Conservation (phyloP, 2,888 invertebrate species). For the Caenorhabditis sp. region DNA sequence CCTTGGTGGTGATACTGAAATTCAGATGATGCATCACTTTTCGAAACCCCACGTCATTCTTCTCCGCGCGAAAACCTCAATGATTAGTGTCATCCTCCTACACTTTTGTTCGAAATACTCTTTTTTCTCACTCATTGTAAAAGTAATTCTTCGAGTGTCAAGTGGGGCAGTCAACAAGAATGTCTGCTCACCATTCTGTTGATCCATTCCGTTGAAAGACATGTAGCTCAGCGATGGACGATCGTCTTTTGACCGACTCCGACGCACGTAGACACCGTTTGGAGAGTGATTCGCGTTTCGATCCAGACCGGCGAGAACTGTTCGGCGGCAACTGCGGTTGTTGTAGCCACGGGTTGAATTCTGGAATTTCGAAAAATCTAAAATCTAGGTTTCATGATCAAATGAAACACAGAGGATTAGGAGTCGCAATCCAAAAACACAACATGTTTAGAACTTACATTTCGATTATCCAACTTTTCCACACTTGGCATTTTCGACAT, state of each 20-base stretch:
- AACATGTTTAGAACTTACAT: slow-evolving; percentile 14
- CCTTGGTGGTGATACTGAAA: slow-evolving; percentile 53
- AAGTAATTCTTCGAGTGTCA: slow-evolving; percentile 44
- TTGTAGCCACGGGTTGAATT: slow-evolving; percentile 56
- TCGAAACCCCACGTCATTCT: slow-evolving; percentile 17
- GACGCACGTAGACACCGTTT: slow-evolving; percentile 70
- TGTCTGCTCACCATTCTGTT: slow-evolving; percentile 55
- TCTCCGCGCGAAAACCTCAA: slow-evolving; percentile 31
- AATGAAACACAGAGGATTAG: too few species aligned
- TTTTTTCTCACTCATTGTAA: slow-evolving; percentile 23
- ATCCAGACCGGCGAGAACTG: slow-evolving; percentile 67
- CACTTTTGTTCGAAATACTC: slow-evolving; percentile 32
- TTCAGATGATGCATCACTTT: background rate
- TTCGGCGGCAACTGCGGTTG: slow-evolving; percentile 63
- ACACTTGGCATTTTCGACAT: slow-evolving; percentile 66
- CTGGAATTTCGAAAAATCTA: too few species aligned
- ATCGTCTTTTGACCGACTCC: slow-evolving; percentile 72
- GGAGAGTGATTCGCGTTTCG: slow-evolving; percentile 65
- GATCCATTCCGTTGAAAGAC: slow-evolving; percentile 55
- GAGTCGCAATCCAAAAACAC: too few species aligned
- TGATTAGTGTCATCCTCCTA: slow-evolving; percentile 42
- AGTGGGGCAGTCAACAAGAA: slow-evolving; percentile 48
- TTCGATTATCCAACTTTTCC: slow-evolving; percentile 62
- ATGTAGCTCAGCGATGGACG: slow-evolving; percentile 62
- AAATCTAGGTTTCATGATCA: too few species aligned